Conservation (phyloP, 2,888 invertebrate genomes). For the Lymantria monacha region DNA sequence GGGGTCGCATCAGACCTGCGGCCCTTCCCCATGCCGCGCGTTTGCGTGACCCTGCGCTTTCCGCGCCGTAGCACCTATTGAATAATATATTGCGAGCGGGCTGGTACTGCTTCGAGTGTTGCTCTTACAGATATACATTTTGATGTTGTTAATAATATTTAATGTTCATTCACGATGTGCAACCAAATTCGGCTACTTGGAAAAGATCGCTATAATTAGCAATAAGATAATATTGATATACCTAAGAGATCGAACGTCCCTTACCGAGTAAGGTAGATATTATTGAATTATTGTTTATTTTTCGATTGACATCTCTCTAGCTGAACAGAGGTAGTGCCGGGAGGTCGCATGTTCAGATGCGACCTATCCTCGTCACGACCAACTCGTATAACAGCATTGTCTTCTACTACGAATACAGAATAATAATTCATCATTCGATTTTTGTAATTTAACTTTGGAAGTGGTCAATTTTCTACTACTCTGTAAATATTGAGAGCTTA, state of each 20-base stretch:
- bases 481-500: slow-evolving; percentile 81
- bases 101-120: slow-evolving; percentile 74
- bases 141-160: slow-evolving; percentile 50
- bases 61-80: slow-evolving; percentile 28
- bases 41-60: slow-evolving; percentile 15
- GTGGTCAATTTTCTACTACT: slow-evolving; percentile 80
- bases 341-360: slow-evolving; percentile 17
- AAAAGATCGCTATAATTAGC: slow-evolving; percentile 73
- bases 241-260: slow-evolving; percentile 82
- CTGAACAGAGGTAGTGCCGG: slow-evolving; percentile 46
- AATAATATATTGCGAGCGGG: slow-evolving; percentile 57
- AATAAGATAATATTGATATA: slow-evolving; percentile 78
- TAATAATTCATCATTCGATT: slow-evolving; percentile 58
- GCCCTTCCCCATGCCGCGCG: slow-evolving; percentile 28
- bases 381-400: slow-evolving; percentile 61
- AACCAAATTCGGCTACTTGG: slow-evolving; percentile 69
- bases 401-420: slow-evolving; percentile 70
- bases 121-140: slow-evolving; percentile 64
- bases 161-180: slow-evolving; percentile 52
- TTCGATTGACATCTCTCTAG: slow-evolving; percentile 72
- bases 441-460: slow-evolving; percentile 77
- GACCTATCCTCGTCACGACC: slow-evolving; percentile 34
- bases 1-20: slow-evolving; percentile 20
- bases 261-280: slow-evolving; percentile 81
- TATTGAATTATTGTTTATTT: slow-evolving; percentile 73